Evolutionary conservation across 2,113 vertebrate genomes (phyloP), one percentile per base, ranked within the genome.

Genomic region (Toxotes chatareus): DNA sequence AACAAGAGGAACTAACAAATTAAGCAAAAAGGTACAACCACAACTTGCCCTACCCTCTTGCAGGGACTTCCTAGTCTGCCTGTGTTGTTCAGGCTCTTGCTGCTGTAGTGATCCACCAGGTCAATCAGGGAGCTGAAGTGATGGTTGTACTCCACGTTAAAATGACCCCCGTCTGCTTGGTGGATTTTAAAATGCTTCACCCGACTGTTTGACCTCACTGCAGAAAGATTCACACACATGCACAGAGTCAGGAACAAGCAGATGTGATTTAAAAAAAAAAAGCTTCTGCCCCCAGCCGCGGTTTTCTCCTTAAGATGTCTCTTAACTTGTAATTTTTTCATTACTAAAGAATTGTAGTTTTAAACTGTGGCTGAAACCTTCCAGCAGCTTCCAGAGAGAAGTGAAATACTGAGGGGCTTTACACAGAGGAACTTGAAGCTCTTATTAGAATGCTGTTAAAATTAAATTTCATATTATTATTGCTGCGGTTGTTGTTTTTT

Each of bases 131-230:
- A 93, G 5, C 42, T 10, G 76, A 97, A 97, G 7, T 31, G 59
- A 0, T 62, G 44, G 0, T 4, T 42, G 0, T 38, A 6, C 0
- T 93, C 95, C 73, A 97, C 80, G 34, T 89, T 49, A 61, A 94
- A 94, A 27, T 12, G 5, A 0, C 65, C 79, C 0, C 69, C 66
- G 0, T 7, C 16, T 0, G 7, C 23, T n/a, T 76, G 27, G 53
- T 89, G 76, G 85, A 97, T 91, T 88, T 93, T 96, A 82, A 95
- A 97, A 76, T 97, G 97, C 51, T 93, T 94, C 67, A 94, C 92
- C 0, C 56, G 34, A 57, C 65, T 72, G 53, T 62, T 53, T 0
- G 77, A 68, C 76, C 70, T 90, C 83, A 95, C 94, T 95, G 88
- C 56, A 51, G 65, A 57, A 27, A 79, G 14, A 83, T 0, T 1